A percentile compares a stretch with the other conserved stretches of the same genome.
Conservation (phyloP, 2,888 invertebrate genomes). For the Sesamia inferens region DNA sequence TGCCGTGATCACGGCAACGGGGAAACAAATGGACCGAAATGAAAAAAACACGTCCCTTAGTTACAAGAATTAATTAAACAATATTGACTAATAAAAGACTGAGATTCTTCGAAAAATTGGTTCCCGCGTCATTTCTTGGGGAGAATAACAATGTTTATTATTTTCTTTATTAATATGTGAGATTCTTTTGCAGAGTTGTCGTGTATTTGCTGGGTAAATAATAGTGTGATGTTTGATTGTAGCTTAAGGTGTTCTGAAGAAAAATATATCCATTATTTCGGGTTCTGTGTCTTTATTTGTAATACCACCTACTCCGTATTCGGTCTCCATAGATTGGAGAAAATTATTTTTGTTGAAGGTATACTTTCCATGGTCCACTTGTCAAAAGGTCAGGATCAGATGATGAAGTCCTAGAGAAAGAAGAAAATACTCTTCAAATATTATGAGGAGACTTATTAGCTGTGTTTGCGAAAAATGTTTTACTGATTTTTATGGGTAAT, state of each 20-base stretch:
- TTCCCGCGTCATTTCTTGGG: not conserved
- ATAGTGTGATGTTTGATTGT: slow-evolving; percentile 14
- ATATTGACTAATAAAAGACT: slow-evolving; percentile 38
- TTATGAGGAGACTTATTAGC: not conserved
- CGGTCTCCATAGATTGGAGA: not conserved
- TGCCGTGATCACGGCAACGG: not conserved
- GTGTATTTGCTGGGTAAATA: slow-evolving; percentile 30
- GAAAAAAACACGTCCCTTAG: slow-evolving; percentile 1
- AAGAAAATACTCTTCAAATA: not conserved
- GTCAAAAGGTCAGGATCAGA: not conserved
- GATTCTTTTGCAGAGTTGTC: slow-evolving; percentile 16
- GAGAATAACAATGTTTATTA: slow-evolving; percentile 23
- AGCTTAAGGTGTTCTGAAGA: slow-evolving; percentile 12
- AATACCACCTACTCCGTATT: not conserved
- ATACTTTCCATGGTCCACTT: not conserved
- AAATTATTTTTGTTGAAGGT: not conserved
- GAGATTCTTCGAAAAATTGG: slow-evolving; percentile 5
- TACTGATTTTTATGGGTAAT: too few species aligned
- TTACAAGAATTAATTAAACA: slow-evolving; percentile 31
- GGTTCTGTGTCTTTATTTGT: not conserved
- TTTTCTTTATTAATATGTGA: slow-evolving; percentile 12
- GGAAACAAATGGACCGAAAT: slow-evolving; percentile 10
- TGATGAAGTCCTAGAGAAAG: not conserved
- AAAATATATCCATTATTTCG: not conserved
- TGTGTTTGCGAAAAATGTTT: too few species aligned